Evolutionary conservation across 2,113 vertebrate species (phyloP).

Genomic region (Zosterops borbonicus): DNA sequence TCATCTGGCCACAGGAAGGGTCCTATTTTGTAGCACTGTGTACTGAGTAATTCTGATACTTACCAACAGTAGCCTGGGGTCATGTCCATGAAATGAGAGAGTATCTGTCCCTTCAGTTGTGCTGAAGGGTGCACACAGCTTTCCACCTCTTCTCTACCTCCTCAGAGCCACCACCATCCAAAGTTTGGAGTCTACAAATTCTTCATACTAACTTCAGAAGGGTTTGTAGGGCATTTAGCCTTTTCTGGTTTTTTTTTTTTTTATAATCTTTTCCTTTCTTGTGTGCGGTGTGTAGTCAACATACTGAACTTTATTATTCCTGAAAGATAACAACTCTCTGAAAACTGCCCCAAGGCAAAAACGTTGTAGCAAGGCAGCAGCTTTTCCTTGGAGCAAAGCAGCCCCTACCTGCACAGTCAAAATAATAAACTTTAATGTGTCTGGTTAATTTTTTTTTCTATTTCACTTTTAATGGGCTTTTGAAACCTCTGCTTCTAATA

Average conservation of each 20-base stretch:
- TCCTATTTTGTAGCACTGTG: background rate
- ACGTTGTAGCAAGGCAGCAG: background rate
- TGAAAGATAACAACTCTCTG: background rate
- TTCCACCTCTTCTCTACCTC: background rate
- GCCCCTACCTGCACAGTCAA: background rate
- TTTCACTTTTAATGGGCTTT: background rate
- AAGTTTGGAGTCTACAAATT: background rate
- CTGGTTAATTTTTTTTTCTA: background rate
- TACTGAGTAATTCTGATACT: background rate
- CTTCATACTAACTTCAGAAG: background rate
- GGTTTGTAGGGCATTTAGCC: background rate
- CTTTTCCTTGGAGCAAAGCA: background rate
- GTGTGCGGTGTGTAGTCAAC: background rate
- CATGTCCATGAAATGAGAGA: background rate
- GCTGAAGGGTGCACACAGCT: background rate
- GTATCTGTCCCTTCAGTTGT: background rate
- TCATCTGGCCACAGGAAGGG: background rate
- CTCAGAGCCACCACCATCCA: background rate
- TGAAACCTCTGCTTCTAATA: background rate
- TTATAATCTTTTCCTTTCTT: background rate
- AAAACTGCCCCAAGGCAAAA: conserved; percentile 20
- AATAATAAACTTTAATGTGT: background rate
- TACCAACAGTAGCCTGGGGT: background rate
- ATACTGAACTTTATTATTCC: conserved; percentile 5
- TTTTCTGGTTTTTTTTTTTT: background rate